Base-by-base conservation (phyloP, 2,113 vertebrate species). In the Zootoca vivipara region DNA sequence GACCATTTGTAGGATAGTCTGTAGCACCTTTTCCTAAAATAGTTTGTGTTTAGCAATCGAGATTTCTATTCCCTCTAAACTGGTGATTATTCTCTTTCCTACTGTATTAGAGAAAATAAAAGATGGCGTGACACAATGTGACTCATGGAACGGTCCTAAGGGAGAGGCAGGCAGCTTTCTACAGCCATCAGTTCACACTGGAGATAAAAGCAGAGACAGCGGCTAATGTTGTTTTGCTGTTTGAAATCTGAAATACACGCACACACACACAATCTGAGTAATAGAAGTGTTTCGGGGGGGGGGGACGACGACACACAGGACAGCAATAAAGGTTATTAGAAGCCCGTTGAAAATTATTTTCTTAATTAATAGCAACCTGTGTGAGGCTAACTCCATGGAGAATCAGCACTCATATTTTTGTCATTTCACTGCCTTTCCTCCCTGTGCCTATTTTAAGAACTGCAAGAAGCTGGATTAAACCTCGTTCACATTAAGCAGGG, bases 341-440 rank as follows among this genome's bases (percentile, higher is more conserved):
- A 93, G 92, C 90, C 88, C 92, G 94, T 96, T 96, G 95, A 65
- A 38, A 94, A 96, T 94, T 96, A 95, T 94, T 94, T 96, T 97
- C 94, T 94, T 95, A 96, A 95, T 96, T 95, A 96, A 93, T 92
- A 93, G 94, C 92, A 96, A 96, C 95, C 95, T 96, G 92, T 65
- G 16, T 83, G 40, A 96, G 96, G 92, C 94, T 92, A 95, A 95
- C 95, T 96, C 96, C 94, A 90, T 92, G 91, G 94, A 93, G 95
- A 96, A 95, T 96, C 96, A 95, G 80, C 90, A 89, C 90, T 92
- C 69, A 87, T 87, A 74, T 88, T 95, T 94, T 88, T 96, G 89
- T 82, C 89, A 90, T 94, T 96, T 95, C 90, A 91, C 77, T 92
- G 92, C 93, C 92, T 94, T 78, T 82, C 92, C 82, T 91, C 82